Evolutionary conservation across 2,113 vertebrate species (phyloP), one percentile per base, ranked within the genome.

Genomic region (Oncorhynchus tshawytscha): DNA sequence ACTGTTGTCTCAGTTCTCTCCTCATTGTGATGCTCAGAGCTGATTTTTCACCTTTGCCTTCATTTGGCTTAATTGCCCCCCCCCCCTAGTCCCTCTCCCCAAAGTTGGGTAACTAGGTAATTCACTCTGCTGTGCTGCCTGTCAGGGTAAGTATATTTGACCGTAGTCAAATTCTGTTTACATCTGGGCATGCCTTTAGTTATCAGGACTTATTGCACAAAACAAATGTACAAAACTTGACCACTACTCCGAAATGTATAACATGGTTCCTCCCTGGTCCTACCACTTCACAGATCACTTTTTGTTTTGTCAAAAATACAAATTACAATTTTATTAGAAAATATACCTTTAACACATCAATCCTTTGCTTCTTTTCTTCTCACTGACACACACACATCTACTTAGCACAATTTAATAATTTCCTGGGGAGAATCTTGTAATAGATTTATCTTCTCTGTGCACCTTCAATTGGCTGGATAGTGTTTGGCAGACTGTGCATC

Each of bases 41-140:
- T 93, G 92, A 93, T 90, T 90, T 92, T 93, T 93, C 92, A 94
- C 93, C 93, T 94, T 94, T 93, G 92, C 88, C 88, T 93, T 94
- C 91, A 94, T 94, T 94, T 94, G 91, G 91, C 92, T 91, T 92
- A 92, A 93, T 93, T 91, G 81, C 90, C 24, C 66, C 80, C 76
- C n/a, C 18, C 18, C n/a, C 4, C 18, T 1, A 20, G 9, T 2
- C 59, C 13, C 18, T n/a, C 20, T 9, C 18, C 7, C 18, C 59
- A 81, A 89, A 84, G 82, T 74, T 48, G 69, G 86, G 73, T 89
- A 90, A 84, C 81, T 89, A 84, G 78, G 81, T 86, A 82, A 88
- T 84, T 90, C 83, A 72, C 67, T 88, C 85, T 86, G 74, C 80
- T 78, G 78, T 82, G 51, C 86, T 85, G 81, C 88, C 82, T 80